Evolutionary conservation across 1,140 invertebrate genomes (phyloP), one percentile per base, ranked within the genome.

Genomic region (Trypoxylus dichotomus): DNA sequence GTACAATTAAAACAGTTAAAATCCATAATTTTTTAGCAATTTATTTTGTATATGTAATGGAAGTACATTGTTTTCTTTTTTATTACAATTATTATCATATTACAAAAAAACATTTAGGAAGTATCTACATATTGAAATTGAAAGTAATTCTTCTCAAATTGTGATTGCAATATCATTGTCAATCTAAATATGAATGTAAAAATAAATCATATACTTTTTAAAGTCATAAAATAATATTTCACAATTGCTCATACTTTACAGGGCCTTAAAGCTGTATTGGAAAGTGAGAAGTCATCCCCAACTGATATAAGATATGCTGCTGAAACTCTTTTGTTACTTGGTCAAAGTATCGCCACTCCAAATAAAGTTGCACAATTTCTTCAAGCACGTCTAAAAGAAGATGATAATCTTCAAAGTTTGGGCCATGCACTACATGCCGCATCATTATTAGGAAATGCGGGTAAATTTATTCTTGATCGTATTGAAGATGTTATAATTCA

Each of bases 401-500:
- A 86, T 79, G 84, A 86, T 77, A 83, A 78, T 77, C 73, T 86
- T 3, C 87, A 78, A 83, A 96, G 93, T 83, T 89, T 97, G 79
- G 96, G 94, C 0, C 95, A 96, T 86, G 90, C 93, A 54, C 95
- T 98, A 80, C 91, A 94, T 79, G 90, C 96, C 77, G 95, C 94
- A 47, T 87, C 94, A 0, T 78, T 91, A 77, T 87, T 92, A 79
- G 91, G 91, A 0, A 86, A 88, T 24, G 90, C 90, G 79, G 90
- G 92, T 47, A 91, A 92, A 81, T 94, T 94, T 87, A 93, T 93
- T 42, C 90, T 92, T 76, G 91, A 95, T 77, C 91, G 94, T 71
- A 93, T 98, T 71, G 96, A 97, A 88, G 96, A 98, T 88, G 92
- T 95, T 58, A 89, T 98, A 80, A 93, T 96, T 13, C 96, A 98